These are phyloP conservation scores for Acromyrmex echinatior DNA, from an alignment of 1,140 invertebrate genomes.

Conservation along the genomic window DNA sequence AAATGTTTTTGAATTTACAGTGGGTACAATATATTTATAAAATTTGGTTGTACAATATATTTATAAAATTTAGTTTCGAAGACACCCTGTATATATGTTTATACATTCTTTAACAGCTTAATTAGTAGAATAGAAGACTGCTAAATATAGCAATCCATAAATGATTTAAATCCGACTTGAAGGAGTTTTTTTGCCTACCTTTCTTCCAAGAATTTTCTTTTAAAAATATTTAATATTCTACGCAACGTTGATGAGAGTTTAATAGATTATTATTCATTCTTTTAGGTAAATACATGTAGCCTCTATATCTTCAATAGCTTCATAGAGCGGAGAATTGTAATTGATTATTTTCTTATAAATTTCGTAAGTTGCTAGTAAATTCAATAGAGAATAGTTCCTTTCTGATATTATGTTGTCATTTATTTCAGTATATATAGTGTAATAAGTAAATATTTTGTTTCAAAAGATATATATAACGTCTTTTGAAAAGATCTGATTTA, in stretches of 20 bases:
- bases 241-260: neutral
- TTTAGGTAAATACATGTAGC: conserved; percentile 77
- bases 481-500: neutral
- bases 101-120: neutral
- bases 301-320: conserved; percentile 90
- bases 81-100: neutral
- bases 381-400: neutral
- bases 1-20: neutral
- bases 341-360: conserved; percentile 64
- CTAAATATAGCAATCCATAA: conserved; percentile 75
- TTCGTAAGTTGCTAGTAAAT: conserved; percentile 52
- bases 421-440: neutral
- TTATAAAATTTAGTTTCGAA: neutral
- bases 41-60: neutral
- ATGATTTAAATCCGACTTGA: conserved; percentile 83
- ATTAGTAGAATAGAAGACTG: neutral
- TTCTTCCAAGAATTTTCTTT: conserved; percentile 30
- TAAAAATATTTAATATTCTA: conserved; percentile 16
- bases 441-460: neutral
- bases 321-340: conserved; percentile 95
- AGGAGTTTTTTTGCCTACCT: conserved; percentile 70
- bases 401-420: neutral
- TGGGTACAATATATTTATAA: neutral
- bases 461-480: neutral
- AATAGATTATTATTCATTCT: neutral